A percentile compares a stretch with the other conserved stretches of the same genome.
phyloP scores from a whole-genome alignment of 2,113 vertebrate species.

The Globicephala melas region DNA sequence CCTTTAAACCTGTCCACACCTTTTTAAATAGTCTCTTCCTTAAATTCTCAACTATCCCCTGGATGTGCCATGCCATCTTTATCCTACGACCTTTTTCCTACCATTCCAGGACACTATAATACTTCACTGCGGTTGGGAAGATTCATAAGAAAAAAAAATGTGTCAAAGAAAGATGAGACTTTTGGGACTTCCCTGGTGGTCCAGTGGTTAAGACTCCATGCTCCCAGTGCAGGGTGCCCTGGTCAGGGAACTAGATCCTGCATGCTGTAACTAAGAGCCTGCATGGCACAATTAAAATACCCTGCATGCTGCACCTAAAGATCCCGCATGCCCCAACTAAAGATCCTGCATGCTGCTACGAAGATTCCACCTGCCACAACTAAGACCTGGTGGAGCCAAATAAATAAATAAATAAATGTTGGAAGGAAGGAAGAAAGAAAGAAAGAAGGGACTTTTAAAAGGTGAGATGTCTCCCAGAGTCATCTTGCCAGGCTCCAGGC shows the following conservation, averaged over 20 bases:
- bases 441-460: neutral
- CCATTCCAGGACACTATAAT: neutral
- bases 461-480: neutral
- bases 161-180: neutral
- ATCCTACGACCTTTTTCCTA: neutral
- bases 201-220: too few relatives aligned
- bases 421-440: neutral
- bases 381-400: too few relatives aligned
- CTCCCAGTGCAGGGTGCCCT: too few relatives aligned
- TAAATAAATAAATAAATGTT: too few relatives aligned
- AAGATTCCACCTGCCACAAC: too few relatives aligned
- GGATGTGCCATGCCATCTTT: neutral
- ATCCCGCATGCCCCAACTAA: too few relatives aligned
- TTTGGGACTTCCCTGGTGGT: too few relatives aligned
- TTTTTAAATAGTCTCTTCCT: neutral
- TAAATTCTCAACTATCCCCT: neutral
- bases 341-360: too few relatives aligned
- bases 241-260: too few relatives aligned
- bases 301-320: too few relatives aligned
- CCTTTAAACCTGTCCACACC: neutral
- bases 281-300: too few relatives aligned
- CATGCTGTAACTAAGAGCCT: too few relatives aligned
- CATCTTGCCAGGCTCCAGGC: neutral
- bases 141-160: neutral
- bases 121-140: neutral